Conservation (phyloP, 1,140 invertebrate species). For the Leptinotarsa undecemlineata region DNA sequence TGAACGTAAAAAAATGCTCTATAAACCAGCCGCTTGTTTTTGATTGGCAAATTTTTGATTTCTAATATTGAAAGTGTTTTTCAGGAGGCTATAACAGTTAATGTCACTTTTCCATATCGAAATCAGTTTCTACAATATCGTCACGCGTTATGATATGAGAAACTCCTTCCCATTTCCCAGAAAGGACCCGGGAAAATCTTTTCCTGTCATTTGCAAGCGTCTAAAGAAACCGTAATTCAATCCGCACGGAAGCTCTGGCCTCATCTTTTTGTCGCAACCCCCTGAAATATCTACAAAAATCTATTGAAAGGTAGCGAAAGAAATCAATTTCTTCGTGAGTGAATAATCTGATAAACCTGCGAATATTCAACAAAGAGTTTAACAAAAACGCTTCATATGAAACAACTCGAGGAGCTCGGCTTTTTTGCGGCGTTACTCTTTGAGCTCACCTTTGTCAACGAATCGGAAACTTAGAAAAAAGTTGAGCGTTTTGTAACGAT, state of each 20-base stretch:
- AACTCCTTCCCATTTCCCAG: too few relatives aligned
- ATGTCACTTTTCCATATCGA: too few relatives aligned
- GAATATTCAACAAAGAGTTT: background rate
- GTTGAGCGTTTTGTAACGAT: background rate
- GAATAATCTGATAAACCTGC: background rate
- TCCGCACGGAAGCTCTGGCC: background rate
- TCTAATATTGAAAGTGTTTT: too few relatives aligned
- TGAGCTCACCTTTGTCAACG: background rate
- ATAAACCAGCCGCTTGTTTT: too few relatives aligned
- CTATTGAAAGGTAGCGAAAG: background rate
- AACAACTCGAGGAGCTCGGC: background rate
- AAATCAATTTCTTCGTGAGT: background rate
- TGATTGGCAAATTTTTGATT: too few relatives aligned
- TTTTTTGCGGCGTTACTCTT: constrained; percentile 1
- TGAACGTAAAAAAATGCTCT: too few relatives aligned
- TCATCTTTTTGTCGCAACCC: background rate
- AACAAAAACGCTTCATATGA: background rate
- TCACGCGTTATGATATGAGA: too few relatives aligned
- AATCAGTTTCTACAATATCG: too few relatives aligned
- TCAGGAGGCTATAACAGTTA: too few relatives aligned
- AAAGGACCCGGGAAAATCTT: too few relatives aligned
- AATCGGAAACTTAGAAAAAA: background rate
- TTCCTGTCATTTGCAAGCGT: too few relatives aligned
- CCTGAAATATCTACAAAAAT: background rate
- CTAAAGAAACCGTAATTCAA: too few relatives aligned